Percentiles rank a stretch among this genome's conserved stretches.
These are phyloP conservation scores for Papilio dardanus DNA, from an alignment of 1,140 invertebrate genomes.

Conservation along the genomic window DNA sequence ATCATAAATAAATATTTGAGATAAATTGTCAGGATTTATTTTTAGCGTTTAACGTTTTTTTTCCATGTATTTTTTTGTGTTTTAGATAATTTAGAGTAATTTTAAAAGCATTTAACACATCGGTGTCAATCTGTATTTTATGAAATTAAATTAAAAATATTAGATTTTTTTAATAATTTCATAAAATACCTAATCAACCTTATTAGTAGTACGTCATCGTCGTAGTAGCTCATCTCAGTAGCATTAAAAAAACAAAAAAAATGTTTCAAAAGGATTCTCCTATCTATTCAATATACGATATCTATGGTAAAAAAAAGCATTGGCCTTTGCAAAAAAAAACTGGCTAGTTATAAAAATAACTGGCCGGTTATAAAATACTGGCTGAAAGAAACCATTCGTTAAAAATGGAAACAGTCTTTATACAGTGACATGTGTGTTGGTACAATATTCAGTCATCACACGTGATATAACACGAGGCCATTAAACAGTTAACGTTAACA, in stretches of 20 bases:
- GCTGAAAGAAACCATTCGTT: slow-evolving; percentile 13
- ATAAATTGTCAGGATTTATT: background rate
- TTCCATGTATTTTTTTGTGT: too few relatives aligned
- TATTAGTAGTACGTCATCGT: too few relatives aligned
- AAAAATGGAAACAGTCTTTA: background rate
- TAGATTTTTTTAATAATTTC: too few relatives aligned
- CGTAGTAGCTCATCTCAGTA: too few relatives aligned
- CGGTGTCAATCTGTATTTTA: too few relatives aligned
- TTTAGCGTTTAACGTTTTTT: background rate
- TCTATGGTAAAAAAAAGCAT: too few relatives aligned
- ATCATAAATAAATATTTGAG: background rate
- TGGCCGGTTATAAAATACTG: background rate
- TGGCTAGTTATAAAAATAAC: background rate
- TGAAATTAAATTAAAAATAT: too few relatives aligned
- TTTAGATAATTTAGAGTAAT: too few relatives aligned
- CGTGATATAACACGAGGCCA: slow-evolving; percentile 49
- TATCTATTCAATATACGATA: too few relatives aligned
- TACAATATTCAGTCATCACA: slow-evolving; percentile 31
- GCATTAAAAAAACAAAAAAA: too few relatives aligned
- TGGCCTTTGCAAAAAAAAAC: background rate
- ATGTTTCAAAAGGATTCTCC: too few relatives aligned
- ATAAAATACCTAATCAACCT: too few relatives aligned
- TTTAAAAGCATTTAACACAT: background rate
- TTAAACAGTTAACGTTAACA: slow-evolving; percentile 55
- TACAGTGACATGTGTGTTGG: slow-evolving; percentile 4